phyloP scores from a whole-genome alignment of 2,888 invertebrate genomes.

The Choristoneura rosaceana region DNA sequence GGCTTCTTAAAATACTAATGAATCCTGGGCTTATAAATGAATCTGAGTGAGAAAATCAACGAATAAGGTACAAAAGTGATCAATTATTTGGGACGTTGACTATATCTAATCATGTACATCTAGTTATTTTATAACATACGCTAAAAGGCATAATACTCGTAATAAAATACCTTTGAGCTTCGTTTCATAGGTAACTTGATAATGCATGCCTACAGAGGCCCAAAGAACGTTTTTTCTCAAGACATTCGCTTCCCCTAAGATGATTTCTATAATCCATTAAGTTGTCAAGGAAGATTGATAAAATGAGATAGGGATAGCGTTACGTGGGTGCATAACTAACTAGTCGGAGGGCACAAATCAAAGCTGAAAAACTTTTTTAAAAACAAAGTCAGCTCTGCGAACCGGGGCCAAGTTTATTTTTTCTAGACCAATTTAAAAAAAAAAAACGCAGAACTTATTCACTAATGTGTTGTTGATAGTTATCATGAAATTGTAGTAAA shows the following conservation, averaged over 20 bases:
- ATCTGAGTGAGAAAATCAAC: too few relatives aligned
- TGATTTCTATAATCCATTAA: constrained; percentile 80
- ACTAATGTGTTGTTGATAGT: too few relatives aligned
- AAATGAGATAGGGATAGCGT: constrained; percentile 72
- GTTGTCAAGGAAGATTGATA: constrained; percentile 81
- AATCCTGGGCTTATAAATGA: too few relatives aligned
- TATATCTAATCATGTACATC: not conserved
- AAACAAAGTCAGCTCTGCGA: not conserved
- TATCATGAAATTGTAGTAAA: too few relatives aligned
- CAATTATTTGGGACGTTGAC: not conserved
- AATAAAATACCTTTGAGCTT: not conserved
- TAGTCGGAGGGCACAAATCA: constrained; percentile 36
- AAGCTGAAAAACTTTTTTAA: constrained; percentile 22
- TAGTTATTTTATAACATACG: not conserved
- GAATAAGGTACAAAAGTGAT: not conserved
- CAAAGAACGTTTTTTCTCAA: constrained; percentile 47
- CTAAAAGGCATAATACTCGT: not conserved
- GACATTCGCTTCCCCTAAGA: constrained; percentile 56
- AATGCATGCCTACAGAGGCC: constrained; percentile 14
- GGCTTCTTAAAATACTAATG: too few relatives aligned
- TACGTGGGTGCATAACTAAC: constrained; percentile 74
- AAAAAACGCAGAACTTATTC: too few relatives aligned
- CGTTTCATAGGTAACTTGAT: constrained; percentile 34
- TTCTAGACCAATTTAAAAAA: too few relatives aligned
- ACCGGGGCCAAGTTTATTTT: not conserved